Percentiles rank a stretch among this genome's conserved stretches.
phyloP scores from a whole-genome alignment of 2,888 invertebrate genomes.

The Troglohyphantes excavatus region DNA sequence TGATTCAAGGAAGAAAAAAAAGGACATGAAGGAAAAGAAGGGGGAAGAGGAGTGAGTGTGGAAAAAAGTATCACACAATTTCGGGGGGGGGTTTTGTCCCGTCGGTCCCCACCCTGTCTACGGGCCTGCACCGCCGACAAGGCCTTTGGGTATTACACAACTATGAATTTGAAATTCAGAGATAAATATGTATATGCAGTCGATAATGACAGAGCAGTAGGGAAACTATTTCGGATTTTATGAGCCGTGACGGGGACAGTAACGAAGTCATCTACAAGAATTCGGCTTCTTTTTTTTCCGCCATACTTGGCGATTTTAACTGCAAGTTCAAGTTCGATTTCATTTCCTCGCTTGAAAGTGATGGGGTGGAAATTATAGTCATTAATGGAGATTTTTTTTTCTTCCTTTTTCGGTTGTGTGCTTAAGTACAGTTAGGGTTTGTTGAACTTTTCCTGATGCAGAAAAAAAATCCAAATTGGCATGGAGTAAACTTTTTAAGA shows the following conservation, averaged over 20 bases:
- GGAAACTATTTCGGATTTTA: slow-evolving; percentile 16
- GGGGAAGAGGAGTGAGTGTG: too few species aligned
- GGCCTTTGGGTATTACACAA: neutral
- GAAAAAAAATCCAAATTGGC: neutral
- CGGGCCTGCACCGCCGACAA: too few species aligned
- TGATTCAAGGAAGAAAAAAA: too few species aligned
- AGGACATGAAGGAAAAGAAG: too few species aligned
- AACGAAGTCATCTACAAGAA: neutral
- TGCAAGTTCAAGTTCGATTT: slow-evolving; percentile 41
- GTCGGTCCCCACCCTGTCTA: too few species aligned
- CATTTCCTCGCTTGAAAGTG: neutral
- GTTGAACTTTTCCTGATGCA: slow-evolving; percentile 21
- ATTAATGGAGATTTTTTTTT: neutral
- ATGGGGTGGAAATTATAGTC: slow-evolving; percentile 14
- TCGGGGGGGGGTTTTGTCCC: too few species aligned
- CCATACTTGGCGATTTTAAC: slow-evolving; percentile 13
- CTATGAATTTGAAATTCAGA: neutral
- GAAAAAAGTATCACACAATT: too few species aligned
- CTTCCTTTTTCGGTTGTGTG: neutral
- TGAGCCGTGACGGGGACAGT: slow-evolving; percentile 29
- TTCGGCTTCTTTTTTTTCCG: neutral
- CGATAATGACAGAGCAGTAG: neutral
- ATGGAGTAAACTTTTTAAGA: neutral
- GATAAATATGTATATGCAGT: neutral
- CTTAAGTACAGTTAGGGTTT: slow-evolving; percentile 19